These are phyloP conservation scores for Portunus trituberculatus DNA, from an alignment of 1,140 invertebrate genomes.

Conservation along the genomic window DNA sequence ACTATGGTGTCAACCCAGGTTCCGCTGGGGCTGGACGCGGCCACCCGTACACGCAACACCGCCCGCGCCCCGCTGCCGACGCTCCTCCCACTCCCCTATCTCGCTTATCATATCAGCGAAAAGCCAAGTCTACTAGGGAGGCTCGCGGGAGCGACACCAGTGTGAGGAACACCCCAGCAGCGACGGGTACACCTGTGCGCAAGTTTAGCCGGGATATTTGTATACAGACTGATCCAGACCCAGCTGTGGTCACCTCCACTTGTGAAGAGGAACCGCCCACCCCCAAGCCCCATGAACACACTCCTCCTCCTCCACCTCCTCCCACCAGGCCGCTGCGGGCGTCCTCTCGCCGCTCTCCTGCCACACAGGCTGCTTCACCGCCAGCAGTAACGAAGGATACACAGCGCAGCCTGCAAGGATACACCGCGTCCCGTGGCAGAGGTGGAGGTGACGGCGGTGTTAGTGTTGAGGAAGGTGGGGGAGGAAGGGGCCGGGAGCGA, in stretches of 20 bases:
- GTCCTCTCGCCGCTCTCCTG: background rate
- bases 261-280: constrained; percentile 45
- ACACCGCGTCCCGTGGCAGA: constrained; percentile 43
- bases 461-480: constrained; percentile 49
- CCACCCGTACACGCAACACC: constrained; percentile 47
- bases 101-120: constrained; percentile 62
- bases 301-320: background rate
- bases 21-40: background rate
- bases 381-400: background rate
- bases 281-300: constrained; percentile 31
- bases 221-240: constrained; percentile 71
- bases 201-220: constrained; percentile 69
- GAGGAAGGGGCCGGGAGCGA: constrained; percentile 32
- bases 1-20: constrained; percentile 61
- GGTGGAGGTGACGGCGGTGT: constrained; percentile 53
- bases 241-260: constrained; percentile 14
- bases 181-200: constrained; percentile 10
- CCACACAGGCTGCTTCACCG: constrained; percentile 29
- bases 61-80: background rate
- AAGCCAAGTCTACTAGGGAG: background rate
- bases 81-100: constrained; percentile 44
- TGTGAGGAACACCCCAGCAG: background rate
- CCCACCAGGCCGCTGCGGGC: constrained; percentile 27
- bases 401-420: constrained; percentile 52
- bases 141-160: constrained; percentile 10